Base-by-base conservation (phyloP, 2,113 vertebrate species). In the Tor tambroides region DNA sequence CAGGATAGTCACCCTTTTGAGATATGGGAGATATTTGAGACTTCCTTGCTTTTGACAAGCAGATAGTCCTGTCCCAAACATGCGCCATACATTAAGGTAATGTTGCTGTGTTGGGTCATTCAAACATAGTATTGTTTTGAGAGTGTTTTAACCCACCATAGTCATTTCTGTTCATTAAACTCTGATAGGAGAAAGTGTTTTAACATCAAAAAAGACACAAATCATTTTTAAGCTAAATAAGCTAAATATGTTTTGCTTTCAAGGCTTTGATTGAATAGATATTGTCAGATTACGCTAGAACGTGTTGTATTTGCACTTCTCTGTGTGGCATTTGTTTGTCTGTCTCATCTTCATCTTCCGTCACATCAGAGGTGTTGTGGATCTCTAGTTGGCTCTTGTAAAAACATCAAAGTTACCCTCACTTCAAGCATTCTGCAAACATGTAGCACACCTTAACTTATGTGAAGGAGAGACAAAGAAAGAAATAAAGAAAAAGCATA, bases 401-500 rank as follows among this genome's bases (percentile, higher is more conserved):
- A 85, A 84, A 76, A 85, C 69, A 59, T 56, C 72, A 85, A 61
- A 61, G 71, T 76, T 77, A 76, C 26, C n/a, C 12, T 76, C 6
- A 76, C 72, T 76, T 85, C 35, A 63, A 76, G 51, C 74, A 26
- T 76, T 23, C n/a, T 63, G 46, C 84, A 85, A 75, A 75, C 56
- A 85, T 49, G 26, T 14, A 38, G 41, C 23, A 41, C 56, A 65
- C 84, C 67, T 56, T 26, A 15, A 19, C 54, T 15, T 63, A 49
- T 49, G 46, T 72, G 41, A 38, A 35, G 23, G 10, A 71, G 43
- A 67, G 32, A 56, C 26, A 81, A 54, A 32, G 63, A 28, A 6
- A 86, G 89, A 85, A 19, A 83, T 79, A 11, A 83, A 14, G 35
- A 4, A 87, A 90, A 85, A 88, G 21, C 51, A 10, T 84, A 72